Evolutionary conservation across 2,888 invertebrate species (phyloP), one percentile per base, ranked within the genome.

Genomic region (Cenopis cana): DNA sequence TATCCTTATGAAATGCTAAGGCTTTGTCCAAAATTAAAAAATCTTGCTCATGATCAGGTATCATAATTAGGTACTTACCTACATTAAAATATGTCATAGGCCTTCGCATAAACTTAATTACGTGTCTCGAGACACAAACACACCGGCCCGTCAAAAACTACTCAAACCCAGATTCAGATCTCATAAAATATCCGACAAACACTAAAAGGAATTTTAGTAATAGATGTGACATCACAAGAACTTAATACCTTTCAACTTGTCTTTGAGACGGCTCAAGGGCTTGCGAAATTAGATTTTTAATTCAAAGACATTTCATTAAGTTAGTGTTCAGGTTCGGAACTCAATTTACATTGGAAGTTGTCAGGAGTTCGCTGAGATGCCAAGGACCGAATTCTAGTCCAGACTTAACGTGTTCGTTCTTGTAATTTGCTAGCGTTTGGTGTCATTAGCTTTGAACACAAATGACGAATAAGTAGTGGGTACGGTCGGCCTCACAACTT

Each of bases 221-320:
- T 41, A 52, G 36, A 24, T 64, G 17, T n/a, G 0, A 54, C 17
- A 17, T 20, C 12, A 56, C 49, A 38, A 54, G 46, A 52, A 33
- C 49, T 69, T 64, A 65, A 70, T 70, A 70, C 59, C 65, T 54
- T 57, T 65, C 59, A 59, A 65, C 29, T 52, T 65, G 65, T 54
- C 65, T 59, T 59, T 61, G 20, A 50, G 29, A 18, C 20, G 33
- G 33, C 36, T 17, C 59, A 55, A 24, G 54, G 18, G 36, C 54
- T 64, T 10, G 12, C 49, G 14, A 70, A 66, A 70, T 70, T 70
- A 55, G 65, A 66, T 66, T 70, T 66, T 70, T 70, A 60, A 70
- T 60, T 54, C 65, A 10, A 9, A 46, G 65, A 66, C 54, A 60
- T 70, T 66, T 65, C 70, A 66, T 66, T 60, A 60, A 66, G 70